A percentile compares a stretch with the other conserved stretches of the same genome.
Evolutionary conservation across 1,140 invertebrate genomes (phyloP).

Genomic region (Hyles euphorbiae): DNA sequence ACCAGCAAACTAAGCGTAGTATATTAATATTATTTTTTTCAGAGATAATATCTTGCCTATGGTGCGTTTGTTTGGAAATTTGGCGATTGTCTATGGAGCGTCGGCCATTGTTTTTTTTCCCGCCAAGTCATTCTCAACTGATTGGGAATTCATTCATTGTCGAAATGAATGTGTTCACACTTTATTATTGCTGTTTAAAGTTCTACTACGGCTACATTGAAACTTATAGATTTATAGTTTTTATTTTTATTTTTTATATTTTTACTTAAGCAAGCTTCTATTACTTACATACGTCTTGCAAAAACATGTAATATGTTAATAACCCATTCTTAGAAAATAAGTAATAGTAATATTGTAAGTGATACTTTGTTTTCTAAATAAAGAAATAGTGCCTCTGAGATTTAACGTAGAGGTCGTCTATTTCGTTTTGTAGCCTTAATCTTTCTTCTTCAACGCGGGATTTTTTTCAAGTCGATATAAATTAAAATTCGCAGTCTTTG

Average conservation of each 20-base stretch:
- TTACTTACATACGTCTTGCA: no score
- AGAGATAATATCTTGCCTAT: conserved; percentile 34
- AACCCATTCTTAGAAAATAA: no score
- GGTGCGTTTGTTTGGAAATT: conserved; percentile 54
- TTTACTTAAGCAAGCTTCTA: not conserved
- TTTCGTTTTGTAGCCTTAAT: no score
- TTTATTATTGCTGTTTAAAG: conserved; percentile 1
- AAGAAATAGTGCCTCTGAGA: no score
- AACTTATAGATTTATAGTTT: not conserved
- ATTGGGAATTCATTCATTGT: conserved; percentile 17
- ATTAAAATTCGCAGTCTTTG: no score
- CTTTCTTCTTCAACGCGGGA: no score
- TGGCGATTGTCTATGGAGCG: conserved; percentile 47
- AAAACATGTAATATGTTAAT: no score
- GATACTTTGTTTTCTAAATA: no score
- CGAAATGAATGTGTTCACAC: conserved; percentile 16
- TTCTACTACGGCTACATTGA: not conserved
- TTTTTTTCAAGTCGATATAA: no score
- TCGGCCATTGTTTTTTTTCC: conserved; percentile 41
- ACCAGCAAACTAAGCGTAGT: not conserved
- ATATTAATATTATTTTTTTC: conserved; percentile 30
- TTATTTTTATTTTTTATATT: not conserved
- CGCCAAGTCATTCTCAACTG: conserved; percentile 31
- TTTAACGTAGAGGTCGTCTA: no score
- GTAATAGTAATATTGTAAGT: no score